These are phyloP conservation scores for Gorilla gorilla DNA, from an alignment of 2,113 vertebrate genomes.

Conservation along the genomic window DNA sequence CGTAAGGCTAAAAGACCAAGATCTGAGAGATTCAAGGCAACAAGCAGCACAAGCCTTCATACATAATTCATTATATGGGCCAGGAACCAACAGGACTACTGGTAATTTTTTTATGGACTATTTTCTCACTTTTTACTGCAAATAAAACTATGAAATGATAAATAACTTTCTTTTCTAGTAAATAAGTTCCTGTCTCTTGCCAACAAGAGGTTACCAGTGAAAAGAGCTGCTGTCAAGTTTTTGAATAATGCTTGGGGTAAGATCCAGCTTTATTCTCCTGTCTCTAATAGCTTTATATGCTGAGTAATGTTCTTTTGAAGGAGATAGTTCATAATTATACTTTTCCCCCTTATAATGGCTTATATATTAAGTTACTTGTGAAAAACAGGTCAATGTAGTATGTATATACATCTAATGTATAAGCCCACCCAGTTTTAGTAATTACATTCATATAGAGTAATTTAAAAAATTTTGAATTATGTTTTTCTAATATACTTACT, in stretches of 20 bases:
- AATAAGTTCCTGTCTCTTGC: slow-evolving; percentile 91
- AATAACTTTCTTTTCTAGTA: slow-evolving; percentile 79
- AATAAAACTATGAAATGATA: background rate
- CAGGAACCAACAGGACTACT: slow-evolving; percentile 85
- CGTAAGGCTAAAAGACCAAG: slow-evolving; percentile 80
- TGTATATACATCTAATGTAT: background rate
- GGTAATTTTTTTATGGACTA: slow-evolving; percentile 80
- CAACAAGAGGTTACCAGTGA: slow-evolving; percentile 87
- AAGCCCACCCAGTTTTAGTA: background rate
- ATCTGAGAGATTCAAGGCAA: slow-evolving; percentile 80
- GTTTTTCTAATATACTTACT: background rate
- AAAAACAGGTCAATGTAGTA: background rate
- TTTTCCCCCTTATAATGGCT: background rate
- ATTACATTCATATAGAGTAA: background rate
- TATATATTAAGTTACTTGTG: background rate
- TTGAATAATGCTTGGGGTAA: slow-evolving; percentile 90
- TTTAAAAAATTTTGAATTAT: background rate
- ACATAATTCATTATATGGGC: slow-evolving; percentile 87
- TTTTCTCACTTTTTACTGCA: background rate
- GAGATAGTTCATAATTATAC: background rate
- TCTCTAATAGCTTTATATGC: background rate
- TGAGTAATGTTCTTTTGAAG: background rate
- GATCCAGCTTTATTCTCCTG: slow-evolving; percentile 60
- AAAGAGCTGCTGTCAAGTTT: slow-evolving; percentile 92
- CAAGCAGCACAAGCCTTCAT: slow-evolving; percentile 88